Base-by-base conservation (phyloP, 2,888 invertebrate genomes). In the Zaprionus obscuricornis region DNA sequence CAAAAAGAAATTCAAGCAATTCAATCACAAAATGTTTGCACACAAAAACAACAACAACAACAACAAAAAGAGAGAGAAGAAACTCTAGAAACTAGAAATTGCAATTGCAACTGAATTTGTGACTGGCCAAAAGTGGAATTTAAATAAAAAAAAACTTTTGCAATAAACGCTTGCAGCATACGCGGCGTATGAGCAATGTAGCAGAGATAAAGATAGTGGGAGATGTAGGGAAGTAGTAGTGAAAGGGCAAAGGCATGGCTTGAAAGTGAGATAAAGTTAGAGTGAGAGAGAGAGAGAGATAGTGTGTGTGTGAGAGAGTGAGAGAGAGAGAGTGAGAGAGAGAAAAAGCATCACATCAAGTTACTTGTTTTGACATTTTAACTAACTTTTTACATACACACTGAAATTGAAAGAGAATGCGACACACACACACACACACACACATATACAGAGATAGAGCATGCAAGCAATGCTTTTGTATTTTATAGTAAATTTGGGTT, bases 91-190 rank as follows among this genome's bases (percentile, higher is more conserved):
- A 4, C 17, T 8, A 59, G 52, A 50, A 64, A 56, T 36, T 66
- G 66, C 47, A 47, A 55, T 39, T 52, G 66, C 63, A 64, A 58
- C 42, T 39, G 20, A 29, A 60, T 54, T 55, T 57, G 56, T 22
- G 43, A 45, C 7, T n/a, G 8, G 10, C 37, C 39, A 49, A 69
- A 76, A 74, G 60, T 64, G 62, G 62, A 77, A 69, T 77, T 77
- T 77, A 66, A 77, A 76, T 67, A 73, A 26, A 22, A 22, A 59
- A 67, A 77, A 77, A 76, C 74, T 75, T 75, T 76, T 20, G 46
- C 65, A 73, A 75, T 76, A 77, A 77, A 76, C 68, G 67, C 64
- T 57, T 6, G 34, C 27, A 27, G 65, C 22, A 36, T 57, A 68
- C 34, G 51, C 54, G 43, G 47, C 57, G 51, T 70, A 66, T 70